Percentiles rank a stretch among this genome's conserved stretches.
phyloP scores from a whole-genome alignment of 2,113 vertebrate genomes.

The Mus musculus region DNA sequence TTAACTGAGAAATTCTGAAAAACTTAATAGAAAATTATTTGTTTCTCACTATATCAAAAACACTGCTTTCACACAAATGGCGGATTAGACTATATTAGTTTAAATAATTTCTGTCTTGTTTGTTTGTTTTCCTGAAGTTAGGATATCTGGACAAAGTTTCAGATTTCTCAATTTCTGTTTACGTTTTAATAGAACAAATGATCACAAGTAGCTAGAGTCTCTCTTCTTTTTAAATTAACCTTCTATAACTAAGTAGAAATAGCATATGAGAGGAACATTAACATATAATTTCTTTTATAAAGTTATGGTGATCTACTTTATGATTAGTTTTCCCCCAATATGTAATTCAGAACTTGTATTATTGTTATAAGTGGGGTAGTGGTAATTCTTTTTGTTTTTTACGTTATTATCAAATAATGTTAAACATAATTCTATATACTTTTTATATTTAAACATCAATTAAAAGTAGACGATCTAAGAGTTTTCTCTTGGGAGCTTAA shows the following conservation, averaged over 20 bases:
- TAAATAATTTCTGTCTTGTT: not conserved
- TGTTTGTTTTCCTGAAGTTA: conserved; percentile 52
- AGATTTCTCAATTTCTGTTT: conserved; percentile 53
- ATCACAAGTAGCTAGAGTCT: not conserved
- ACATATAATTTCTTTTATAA: conserved; percentile 36
- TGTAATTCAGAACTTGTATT: not conserved
- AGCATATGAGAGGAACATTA: conserved; percentile 8
- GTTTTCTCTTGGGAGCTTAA: conserved; percentile 15
- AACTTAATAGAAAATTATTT: not conserved
- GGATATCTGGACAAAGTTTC: not conserved
- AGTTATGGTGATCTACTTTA: conserved; percentile 18
- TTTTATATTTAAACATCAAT: conserved; percentile 28
- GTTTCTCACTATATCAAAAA: conserved; percentile 65
- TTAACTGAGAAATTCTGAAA: conserved; percentile 44
- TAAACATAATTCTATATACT: not conserved
- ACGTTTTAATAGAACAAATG: conserved; percentile 47
- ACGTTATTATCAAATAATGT: not conserved
- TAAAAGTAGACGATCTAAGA: conserved; percentile 46
- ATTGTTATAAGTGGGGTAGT: not conserved
- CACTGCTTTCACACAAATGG: conserved; percentile 55
- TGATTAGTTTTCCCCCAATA: not conserved
- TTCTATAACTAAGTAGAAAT: conserved; percentile 57
- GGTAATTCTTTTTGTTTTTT: conserved; percentile 43
- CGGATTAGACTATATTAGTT: conserved; percentile 30
- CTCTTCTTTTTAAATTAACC: not conserved